Percentiles rank a stretch among this genome's conserved stretches.
Conservation (phyloP, 2,113 vertebrate genomes). For the Pitta sordida region DNA sequence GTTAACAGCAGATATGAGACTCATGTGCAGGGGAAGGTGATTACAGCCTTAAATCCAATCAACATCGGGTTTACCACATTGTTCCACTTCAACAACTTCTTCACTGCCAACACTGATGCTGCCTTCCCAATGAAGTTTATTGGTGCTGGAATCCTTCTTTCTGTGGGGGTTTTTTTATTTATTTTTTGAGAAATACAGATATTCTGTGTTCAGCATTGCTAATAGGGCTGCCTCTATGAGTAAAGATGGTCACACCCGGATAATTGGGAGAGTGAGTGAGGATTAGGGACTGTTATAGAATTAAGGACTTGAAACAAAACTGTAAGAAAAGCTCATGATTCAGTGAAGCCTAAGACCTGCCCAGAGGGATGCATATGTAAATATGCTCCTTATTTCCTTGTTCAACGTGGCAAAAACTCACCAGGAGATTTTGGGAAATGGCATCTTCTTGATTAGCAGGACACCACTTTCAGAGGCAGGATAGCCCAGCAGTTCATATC, state of each 20-base stretch:
- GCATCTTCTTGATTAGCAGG: background rate
- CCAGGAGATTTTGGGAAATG: background rate
- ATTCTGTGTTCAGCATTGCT: background rate
- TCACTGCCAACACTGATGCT: background rate
- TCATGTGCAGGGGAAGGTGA: background rate
- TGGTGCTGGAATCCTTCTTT: background rate
- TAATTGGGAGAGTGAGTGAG: background rate
- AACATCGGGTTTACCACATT: background rate
- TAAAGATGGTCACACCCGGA: background rate
- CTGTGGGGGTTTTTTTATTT: background rate
- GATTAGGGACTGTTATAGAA: background rate
- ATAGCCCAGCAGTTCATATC: background rate
- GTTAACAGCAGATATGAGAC: slow-evolving; percentile 30
- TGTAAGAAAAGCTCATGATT: background rate
- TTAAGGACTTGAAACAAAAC: background rate
- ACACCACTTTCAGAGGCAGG: background rate
- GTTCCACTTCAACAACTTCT: slow-evolving; percentile 14
- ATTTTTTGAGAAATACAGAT: background rate
- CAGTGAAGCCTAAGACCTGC: background rate
- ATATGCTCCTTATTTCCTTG: background rate
- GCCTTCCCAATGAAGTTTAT: background rate
- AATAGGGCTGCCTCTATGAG: background rate
- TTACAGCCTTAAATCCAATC: slow-evolving; percentile 38
- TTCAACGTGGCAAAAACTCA: background rate
- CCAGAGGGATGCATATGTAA: background rate